These are phyloP conservation scores for Rhynchonema sp. DNA, from an alignment of 2,888 invertebrate genomes.

Conservation along the genomic window DNA sequence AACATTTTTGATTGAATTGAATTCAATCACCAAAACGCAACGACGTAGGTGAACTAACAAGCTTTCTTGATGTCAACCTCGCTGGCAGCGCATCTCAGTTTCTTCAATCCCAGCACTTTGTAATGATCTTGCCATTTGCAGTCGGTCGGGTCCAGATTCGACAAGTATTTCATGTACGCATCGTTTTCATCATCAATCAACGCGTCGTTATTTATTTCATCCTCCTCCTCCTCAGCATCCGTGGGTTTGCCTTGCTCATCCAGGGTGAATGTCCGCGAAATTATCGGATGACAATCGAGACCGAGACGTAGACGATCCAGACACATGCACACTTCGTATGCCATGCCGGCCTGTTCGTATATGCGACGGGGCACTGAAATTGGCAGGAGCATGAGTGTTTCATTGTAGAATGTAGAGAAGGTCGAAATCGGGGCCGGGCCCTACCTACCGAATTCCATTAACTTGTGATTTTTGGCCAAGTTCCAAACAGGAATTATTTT, in stretches of 20 bases:
- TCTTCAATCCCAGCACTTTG: constrained; percentile 70
- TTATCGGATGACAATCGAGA: not conserved
- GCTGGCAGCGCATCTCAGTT: constrained; percentile 59
- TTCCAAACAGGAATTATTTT: no score
- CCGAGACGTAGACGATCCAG: not conserved
- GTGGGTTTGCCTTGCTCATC: not conserved
- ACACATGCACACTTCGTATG: not conserved
- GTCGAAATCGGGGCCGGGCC: no score
- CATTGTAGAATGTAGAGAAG: no score
- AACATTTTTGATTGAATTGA: not conserved
- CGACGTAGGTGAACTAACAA: not conserved
- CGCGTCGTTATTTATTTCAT: constrained; percentile 2
- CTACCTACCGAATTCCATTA: no score
- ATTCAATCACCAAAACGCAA: not conserved
- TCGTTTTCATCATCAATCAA: constrained; percentile 21
- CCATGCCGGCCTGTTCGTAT: not conserved
- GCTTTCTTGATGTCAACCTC: constrained; percentile 70
- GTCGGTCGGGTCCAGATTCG: constrained; percentile 16
- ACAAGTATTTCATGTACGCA: constrained; percentile 19
- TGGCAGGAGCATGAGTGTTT: no score
- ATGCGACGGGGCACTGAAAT: no score
- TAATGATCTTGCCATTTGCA: constrained; percentile 76
- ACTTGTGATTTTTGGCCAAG: no score
- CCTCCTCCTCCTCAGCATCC: not conserved
- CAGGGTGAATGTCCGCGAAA: not conserved